phyloP scores from a whole-genome alignment of 2,113 vertebrate species.

The Elgaria multicarinata region DNA sequence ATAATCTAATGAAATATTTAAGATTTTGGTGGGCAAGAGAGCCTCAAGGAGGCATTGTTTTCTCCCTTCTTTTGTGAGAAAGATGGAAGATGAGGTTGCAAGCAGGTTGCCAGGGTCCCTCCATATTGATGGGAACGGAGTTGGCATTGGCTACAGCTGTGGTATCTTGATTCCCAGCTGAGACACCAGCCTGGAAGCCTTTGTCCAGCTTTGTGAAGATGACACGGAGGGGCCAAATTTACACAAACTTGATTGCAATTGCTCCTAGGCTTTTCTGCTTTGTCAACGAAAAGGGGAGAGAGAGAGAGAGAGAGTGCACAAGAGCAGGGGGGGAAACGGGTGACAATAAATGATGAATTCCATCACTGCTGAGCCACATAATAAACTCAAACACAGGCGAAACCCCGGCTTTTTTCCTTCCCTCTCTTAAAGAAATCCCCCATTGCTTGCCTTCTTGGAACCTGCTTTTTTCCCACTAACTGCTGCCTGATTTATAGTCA shows the following conservation, averaged over 20 bases:
- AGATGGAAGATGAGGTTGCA: slow-evolving; percentile 79
- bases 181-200: slow-evolving; percentile 87
- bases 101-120: slow-evolving; percentile 83
- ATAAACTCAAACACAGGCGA: slow-evolving; percentile 55
- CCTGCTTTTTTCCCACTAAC: slow-evolving; percentile 84
- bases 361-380: slow-evolving; percentile 72
- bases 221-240: slow-evolving; percentile 82
- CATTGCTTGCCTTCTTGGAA: slow-evolving; percentile 75
- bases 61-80: slow-evolving; percentile 77
- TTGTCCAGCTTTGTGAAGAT: slow-evolving; percentile 83
- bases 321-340: not conserved
- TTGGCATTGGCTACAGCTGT: slow-evolving; percentile 91
- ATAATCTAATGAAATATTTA: slow-evolving; percentile 91
- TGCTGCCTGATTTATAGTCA: slow-evolving; percentile 86
- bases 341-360: slow-evolving; percentile 80
- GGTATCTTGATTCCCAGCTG: slow-evolving; percentile 77
- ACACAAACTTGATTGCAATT: slow-evolving; percentile 84
- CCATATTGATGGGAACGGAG: slow-evolving; percentile 87
- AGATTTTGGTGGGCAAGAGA: slow-evolving; percentile 80
- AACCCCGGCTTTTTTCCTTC: slow-evolving; percentile 21
- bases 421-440: slow-evolving; percentile 37
- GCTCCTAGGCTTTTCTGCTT: slow-evolving; percentile 72
- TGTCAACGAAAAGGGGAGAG: slow-evolving; percentile 63
- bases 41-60: slow-evolving; percentile 82
- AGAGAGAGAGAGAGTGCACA: too few species aligned